Percentiles rank a stretch among this genome's conserved stretches.
phyloP scores from a whole-genome alignment of 2,797 vertebrate species.

The Acanthiza pusilla region DNA sequence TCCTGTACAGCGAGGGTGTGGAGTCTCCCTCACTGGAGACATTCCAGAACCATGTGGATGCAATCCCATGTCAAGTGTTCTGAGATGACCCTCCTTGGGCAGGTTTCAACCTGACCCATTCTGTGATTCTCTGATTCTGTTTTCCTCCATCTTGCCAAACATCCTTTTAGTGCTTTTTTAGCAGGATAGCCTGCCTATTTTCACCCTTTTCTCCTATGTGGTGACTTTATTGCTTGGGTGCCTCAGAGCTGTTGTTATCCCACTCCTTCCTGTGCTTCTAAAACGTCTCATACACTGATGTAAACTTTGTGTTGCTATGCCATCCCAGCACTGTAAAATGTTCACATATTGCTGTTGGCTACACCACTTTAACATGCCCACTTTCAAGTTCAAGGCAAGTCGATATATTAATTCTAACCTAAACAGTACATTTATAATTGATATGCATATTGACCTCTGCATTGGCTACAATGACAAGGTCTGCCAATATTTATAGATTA shows the following conservation, averaged over 20 bases:
- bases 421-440: neutral
- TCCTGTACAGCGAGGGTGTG: neutral
- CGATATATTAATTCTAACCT: neutral
- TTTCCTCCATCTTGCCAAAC: neutral
- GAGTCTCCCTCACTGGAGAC: neutral
- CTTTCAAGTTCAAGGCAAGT: neutral
- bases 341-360: neutral
- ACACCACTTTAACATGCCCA: neutral
- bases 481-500: neutral
- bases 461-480: neutral
- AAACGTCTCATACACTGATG: neutral
- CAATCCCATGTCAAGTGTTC: neutral
- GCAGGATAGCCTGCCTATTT: neutral
- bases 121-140: neutral
- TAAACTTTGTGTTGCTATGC: neutral
- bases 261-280: accelerated
- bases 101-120: neutral
- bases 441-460: neutral
- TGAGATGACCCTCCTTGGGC: neutral
- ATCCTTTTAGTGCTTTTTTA: neutral
- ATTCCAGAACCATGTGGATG: neutral
- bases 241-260: neutral
- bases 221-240: accelerated
- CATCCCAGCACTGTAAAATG: neutral
- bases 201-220: neutral